Base-by-base conservation (phyloP, 1,140 invertebrate genomes). In the Drosophila kikkawai region DNA sequence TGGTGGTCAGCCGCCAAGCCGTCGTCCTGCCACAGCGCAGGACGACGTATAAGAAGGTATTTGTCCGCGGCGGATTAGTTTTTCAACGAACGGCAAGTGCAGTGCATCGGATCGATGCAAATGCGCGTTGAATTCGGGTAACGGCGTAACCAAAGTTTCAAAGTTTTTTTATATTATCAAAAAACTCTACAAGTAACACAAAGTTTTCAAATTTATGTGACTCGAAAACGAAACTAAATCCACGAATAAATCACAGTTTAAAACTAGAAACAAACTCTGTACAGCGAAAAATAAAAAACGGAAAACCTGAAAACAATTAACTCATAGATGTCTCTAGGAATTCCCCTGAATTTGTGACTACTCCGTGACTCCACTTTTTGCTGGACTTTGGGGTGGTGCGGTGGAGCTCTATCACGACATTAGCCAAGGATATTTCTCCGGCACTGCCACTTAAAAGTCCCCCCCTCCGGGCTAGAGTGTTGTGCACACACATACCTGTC, bases 51-150 rank as follows among this genome's bases (percentile, higher is more conserved):
- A 91, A 91, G 84, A 85, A 70, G 76, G 82, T 70, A 91, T 82
- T 87, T 91, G 84, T 74, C 55, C 81, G 55, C 64, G 44, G 67
- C 64, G 87, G 80, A 87, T 88, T 84, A 92, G 91, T 92, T 92
- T 92, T 91, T 75, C 71, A 70, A 77, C 76, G 84, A 88, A 92
- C 91, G 82, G 79, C 91, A 75, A 91, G 68, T 92, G 91, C 85
- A 90, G 65, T 92, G 91, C 84, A 92, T 80, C 91, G 91, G 87
- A 91, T 92, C 91, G 81, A 92, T 91, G 86, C 87, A 91, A 84
- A 87, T 82, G 82, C 82, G 78, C 78, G 81, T 75, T 83, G 56
- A 55, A 64, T 76, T 59, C 51, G 73, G 63, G 61, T 76, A 76
- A 22, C 53, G 53, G 53, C 37, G 4, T 55, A 55, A 22, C 19